Conservation (phyloP, 2,797 vertebrate species). For the Melanogrammus aeglefinus region DNA sequence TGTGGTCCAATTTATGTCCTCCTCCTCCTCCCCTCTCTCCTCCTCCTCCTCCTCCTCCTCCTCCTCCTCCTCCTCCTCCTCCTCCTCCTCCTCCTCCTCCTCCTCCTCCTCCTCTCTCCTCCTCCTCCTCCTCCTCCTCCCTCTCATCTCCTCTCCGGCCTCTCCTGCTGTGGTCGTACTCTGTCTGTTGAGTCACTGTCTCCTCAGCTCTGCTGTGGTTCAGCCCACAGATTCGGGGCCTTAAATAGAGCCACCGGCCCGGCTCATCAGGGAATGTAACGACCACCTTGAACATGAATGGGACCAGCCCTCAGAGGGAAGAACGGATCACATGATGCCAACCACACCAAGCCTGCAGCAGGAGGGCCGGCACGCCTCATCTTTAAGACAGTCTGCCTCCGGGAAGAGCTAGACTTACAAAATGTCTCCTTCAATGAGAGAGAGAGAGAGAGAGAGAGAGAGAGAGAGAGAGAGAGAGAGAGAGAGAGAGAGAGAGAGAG, state of each 20-base stretch:
- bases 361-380: too few relatives aligned
- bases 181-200: not conserved
- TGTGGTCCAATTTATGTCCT: conserved; percentile 57
- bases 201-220: not conserved
- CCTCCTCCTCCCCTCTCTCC: conserved; percentile 5
- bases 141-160: conserved; percentile 12
- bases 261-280: not conserved
- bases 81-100: conserved; percentile 8
- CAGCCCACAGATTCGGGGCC: not conserved
- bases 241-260: not conserved
- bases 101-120: conserved; percentile 31
- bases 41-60: not conserved
- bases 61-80: conserved; percentile 5
- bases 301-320: not conserved
- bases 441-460: too few relatives aligned
- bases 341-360: not conserved
- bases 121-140: conserved; percentile 33
- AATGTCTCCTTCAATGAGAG: too few relatives aligned
- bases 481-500: too few relatives aligned
- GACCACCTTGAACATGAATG: not conserved
- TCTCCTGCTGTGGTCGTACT: not conserved
- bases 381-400: too few relatives aligned
- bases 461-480: too few relatives aligned
- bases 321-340: not conserved
- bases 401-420: too few relatives aligned